Conservation (phyloP, 30 jellyfish, hydroid and myxozoan species). For the Clytia hemisphaerica region DNA sequence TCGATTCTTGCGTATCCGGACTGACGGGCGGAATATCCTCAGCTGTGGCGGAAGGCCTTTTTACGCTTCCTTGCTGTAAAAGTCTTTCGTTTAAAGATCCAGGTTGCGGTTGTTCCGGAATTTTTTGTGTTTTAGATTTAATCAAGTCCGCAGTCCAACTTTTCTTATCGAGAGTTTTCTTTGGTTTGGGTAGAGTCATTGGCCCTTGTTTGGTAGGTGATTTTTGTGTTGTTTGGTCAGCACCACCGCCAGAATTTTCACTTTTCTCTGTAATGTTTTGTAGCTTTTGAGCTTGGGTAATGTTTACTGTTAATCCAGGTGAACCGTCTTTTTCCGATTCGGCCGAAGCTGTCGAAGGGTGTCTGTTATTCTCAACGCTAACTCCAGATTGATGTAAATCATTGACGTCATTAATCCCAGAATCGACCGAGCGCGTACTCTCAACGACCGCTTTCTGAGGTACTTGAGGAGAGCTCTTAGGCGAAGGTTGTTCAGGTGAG, state of each 20-base stretch:
- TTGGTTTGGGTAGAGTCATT: not conserved
- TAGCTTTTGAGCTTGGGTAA: not conserved
- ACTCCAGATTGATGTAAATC: not conserved
- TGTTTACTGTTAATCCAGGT: not conserved
- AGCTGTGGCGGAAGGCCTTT: no score
- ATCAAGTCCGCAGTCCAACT: constrained; percentile 38
- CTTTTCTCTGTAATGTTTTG: not conserved
- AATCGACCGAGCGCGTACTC: not conserved
- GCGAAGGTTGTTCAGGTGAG: not conserved
- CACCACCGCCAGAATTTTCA: not conserved
- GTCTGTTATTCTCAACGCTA: not conserved
- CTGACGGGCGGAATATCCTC: no score
- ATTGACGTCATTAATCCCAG: not conserved
- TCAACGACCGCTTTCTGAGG: not conserved
- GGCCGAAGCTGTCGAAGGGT: constrained; percentile 1
- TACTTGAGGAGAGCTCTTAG: constrained; percentile 3
- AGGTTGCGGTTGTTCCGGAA: constrained; percentile 29
- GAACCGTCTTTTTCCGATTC: constrained; percentile 14
- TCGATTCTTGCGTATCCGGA: no score
- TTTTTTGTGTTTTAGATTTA: constrained; percentile 8
- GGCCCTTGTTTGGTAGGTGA: constrained; percentile 21
- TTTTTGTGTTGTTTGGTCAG: constrained; percentile 15
- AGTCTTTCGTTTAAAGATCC: constrained; percentile 26
- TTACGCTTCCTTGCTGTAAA: no score
- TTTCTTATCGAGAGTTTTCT: constrained; percentile 20